A percentile compares a stretch with the other conserved stretches of the same genome.
Conservation (phyloP, 2,888 invertebrate genomes). For the Idaea aversata region DNA sequence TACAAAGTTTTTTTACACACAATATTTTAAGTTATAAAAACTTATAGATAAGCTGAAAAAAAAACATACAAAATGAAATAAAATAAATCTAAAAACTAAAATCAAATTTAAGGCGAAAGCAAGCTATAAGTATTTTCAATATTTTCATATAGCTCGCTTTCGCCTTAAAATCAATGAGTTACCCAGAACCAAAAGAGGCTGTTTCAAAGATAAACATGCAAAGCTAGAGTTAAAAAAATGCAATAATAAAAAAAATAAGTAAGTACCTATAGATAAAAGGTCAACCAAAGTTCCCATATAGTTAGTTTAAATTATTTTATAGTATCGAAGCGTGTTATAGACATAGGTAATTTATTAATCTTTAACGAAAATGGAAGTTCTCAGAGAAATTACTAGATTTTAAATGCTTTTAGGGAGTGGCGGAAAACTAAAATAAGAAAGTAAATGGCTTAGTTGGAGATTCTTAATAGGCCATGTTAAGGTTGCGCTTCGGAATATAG, state of each 20-base stretch:
- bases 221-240: constrained; percentile 43
- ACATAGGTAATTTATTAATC: too few relatives aligned
- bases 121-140: neutral
- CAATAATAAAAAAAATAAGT: constrained; percentile 5
- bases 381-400: too few relatives aligned
- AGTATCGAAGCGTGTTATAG: neutral
- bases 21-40: neutral
- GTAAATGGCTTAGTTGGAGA: too few relatives aligned
- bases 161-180: constrained; percentile 29
- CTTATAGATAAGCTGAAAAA: neutral
- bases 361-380: too few relatives aligned
- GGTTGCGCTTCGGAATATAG: too few relatives aligned
- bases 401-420: too few relatives aligned
- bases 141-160: constrained; percentile 5
- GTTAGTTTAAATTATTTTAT: neutral
- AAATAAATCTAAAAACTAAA: neutral
- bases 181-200: constrained; percentile 77
- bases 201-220: constrained; percentile 73
- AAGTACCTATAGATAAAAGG: neutral
- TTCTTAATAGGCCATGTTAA: too few relatives aligned
- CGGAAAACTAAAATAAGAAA: too few relatives aligned
- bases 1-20: too few relatives aligned
- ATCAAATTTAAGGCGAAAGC: neutral
- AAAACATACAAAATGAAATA: neutral
- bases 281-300: neutral